Evolutionary conservation across 2,113 vertebrate genomes (phyloP).

Genomic region (Daubentonia madagascariensis): DNA sequence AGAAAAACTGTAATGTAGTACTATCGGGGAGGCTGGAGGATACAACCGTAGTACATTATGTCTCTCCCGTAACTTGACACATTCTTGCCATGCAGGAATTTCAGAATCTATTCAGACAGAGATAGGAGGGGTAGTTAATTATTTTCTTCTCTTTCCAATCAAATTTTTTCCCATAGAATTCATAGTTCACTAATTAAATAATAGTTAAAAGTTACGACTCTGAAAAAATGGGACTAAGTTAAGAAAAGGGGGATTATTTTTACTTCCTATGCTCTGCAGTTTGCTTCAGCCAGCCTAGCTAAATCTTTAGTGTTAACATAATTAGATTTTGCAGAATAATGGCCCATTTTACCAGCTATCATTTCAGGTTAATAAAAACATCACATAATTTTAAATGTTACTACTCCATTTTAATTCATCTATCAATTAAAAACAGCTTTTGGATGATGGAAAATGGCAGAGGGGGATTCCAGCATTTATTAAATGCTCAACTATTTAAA

Average conservation of each 20-base stretch:
- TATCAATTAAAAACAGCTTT: constrained; percentile 29
- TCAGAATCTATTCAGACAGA: not conserved
- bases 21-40: not conserved
- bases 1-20: not conserved
- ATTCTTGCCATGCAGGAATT: not conserved
- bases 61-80: not conserved
- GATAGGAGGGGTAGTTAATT: not conserved
- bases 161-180: not conserved
- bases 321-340: constrained; percentile 70
- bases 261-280: constrained; percentile 30
- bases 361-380: constrained; percentile 73
- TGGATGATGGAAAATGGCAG: not conserved
- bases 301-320: constrained; percentile 59
- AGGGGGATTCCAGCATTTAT: constrained; percentile 28
- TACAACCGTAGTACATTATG: not conserved
- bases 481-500: constrained; percentile 16
- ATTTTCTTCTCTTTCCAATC: constrained; percentile 38
- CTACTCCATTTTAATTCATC: constrained; percentile 56
- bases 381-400: constrained; percentile 65
- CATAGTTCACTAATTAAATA: constrained; percentile 66
- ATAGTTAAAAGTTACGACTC: constrained; percentile 47
- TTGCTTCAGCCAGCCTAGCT: constrained; percentile 37
- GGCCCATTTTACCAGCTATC: constrained; percentile 65
- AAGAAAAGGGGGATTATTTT: constrained; percentile 65
- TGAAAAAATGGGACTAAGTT: constrained; percentile 42